Evolutionary conservation across 2,888 invertebrate species (phyloP).

Genomic region (Melinaea menophilus): DNA sequence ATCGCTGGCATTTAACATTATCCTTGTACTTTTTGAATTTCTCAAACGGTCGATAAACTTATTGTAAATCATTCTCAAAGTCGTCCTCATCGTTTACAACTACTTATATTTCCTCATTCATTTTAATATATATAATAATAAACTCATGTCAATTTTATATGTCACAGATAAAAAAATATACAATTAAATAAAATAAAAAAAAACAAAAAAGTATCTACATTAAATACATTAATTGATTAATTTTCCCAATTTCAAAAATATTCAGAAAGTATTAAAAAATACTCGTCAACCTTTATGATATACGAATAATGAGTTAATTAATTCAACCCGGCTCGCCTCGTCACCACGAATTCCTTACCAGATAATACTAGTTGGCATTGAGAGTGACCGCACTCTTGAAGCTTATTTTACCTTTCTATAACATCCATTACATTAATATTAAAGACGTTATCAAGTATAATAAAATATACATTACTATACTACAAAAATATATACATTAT

Average conservation of each 20-base stretch:
- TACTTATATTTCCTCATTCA: background rate
- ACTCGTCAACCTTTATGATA: no score
- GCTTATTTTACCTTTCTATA: conserved; percentile 28
- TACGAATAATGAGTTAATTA: background rate
- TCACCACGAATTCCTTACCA: conserved; percentile 29
- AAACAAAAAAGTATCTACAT: no score
- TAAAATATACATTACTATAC: background rate
- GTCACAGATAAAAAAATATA: no score
- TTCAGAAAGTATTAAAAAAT: no score
- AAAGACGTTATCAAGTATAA: background rate
- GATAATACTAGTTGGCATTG: conserved; percentile 31
- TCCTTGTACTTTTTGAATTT: background rate
- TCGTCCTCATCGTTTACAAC: background rate
- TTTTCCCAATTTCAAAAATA: no score
- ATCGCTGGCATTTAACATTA: conserved; percentile 2
- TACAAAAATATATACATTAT: no score
- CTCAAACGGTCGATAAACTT: conserved; percentile 6
- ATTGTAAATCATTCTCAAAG: background rate
- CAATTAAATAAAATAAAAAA: no score
- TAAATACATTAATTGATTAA: no score
- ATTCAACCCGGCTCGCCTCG: conserved; percentile 24
- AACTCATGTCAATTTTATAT: background rate
- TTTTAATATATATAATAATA: background rate
- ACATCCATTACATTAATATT: conserved; percentile 1
- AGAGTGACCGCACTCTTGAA: conserved; percentile 33